A percentile compares a stretch with the other conserved stretches of the same genome.
Evolutionary conservation across 2,113 vertebrate species (phyloP).

Genomic region (Colistium nudipinnis): DNA sequence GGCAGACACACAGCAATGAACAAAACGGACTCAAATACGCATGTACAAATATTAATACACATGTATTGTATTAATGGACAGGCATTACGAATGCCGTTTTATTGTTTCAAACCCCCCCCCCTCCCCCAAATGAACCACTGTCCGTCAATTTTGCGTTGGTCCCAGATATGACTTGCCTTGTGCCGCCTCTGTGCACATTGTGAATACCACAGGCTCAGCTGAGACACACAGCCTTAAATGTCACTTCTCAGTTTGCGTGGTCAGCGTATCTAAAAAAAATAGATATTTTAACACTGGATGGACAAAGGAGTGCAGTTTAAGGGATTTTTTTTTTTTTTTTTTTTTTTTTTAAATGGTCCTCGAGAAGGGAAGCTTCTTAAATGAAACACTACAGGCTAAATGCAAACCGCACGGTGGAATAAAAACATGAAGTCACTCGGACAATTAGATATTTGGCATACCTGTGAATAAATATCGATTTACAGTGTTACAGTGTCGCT

Average conservation of each 20-base stretch:
- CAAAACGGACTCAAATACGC: too few relatives aligned
- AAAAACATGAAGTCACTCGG: not conserved
- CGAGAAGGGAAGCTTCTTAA: not conserved
- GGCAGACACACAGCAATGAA: too few relatives aligned
- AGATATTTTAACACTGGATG: not conserved
- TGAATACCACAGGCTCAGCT: constrained; percentile 38
- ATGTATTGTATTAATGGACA: not conserved
- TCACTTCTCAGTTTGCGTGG: constrained; percentile 32
- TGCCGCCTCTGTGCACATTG: constrained; percentile 33
- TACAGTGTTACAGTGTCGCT: too few relatives aligned
- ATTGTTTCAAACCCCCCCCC: not conserved
- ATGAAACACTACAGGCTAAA: not conserved
- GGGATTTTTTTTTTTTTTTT: constrained; percentile 31
- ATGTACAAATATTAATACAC: too few relatives aligned
- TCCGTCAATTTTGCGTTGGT: constrained; percentile 35
- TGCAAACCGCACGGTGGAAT: not conserved
- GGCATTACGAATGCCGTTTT: too few relatives aligned
- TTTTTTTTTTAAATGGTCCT: not conserved
- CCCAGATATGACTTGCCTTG: constrained; percentile 26
- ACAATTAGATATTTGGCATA: not conserved
- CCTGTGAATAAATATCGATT: too few relatives aligned
- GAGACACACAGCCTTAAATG: constrained; percentile 23
- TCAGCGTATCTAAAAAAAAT: too few relatives aligned
- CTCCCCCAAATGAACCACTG: constrained; percentile 46
- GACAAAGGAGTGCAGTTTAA: constrained; percentile 3